A percentile compares a stretch with the other conserved stretches of the same genome.
Conservation (phyloP, 2,113 vertebrate species). For the Psittacula cyanocephala region DNA sequence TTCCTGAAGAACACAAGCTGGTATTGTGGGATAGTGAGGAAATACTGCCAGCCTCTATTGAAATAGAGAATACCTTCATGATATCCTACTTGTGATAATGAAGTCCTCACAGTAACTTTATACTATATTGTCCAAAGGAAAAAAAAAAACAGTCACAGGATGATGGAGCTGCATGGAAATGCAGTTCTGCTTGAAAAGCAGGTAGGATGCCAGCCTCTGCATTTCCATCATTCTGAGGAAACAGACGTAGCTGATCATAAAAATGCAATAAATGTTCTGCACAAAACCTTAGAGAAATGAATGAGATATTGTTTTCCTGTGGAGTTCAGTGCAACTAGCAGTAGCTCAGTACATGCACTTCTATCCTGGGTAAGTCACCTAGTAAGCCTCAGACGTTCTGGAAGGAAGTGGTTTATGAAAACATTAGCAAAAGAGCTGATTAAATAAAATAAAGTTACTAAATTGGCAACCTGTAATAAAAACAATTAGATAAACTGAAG, state of each 20-base stretch:
- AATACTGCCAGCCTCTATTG: background rate
- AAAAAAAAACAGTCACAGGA: background rate
- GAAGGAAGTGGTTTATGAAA: background rate
- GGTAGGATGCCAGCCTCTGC: background rate
- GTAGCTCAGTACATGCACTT: background rate
- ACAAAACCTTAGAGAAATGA: background rate
- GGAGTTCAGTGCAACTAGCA: background rate
- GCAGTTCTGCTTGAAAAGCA: background rate
- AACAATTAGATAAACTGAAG: background rate
- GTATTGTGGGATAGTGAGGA: background rate
- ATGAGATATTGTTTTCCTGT: background rate
- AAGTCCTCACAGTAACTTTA: background rate
- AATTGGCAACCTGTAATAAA: background rate
- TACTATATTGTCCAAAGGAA: background rate
- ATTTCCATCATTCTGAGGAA: background rate
- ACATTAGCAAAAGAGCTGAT: constrained; percentile 1
- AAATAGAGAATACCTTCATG: background rate
- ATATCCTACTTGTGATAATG: background rate
- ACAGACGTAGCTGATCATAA: background rate
- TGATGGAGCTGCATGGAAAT: background rate
- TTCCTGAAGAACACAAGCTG: background rate
- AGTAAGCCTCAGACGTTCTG: background rate
- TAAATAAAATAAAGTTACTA: constrained; percentile 10
- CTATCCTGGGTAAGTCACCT: background rate
- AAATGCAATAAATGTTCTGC: background rate